Base-by-base conservation (phyloP, 2,888 invertebrate species). In the Diarsia brunnea region DNA sequence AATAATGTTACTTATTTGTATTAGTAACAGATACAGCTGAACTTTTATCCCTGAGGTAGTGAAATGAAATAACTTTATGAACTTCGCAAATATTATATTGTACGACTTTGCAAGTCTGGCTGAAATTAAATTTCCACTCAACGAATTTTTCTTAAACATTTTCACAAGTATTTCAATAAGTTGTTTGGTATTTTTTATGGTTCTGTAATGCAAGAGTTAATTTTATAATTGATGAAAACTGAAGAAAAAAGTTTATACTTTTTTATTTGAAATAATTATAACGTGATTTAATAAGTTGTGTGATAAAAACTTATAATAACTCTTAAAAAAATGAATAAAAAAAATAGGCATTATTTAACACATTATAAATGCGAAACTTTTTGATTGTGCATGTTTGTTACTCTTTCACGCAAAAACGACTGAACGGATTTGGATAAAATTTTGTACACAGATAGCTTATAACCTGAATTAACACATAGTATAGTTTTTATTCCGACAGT, bases 1-100 rank as follows among this genome's bases (percentile, higher is more conserved):
- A 78, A 68, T 84, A 31, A 60, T 31, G 67, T 73, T 79, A 84
- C 82, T 88, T 90, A 88, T 89, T 89, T 87, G 87, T 86, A 89
- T 90, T 90, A 89, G 85, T 87, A 84, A 84, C 81, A 82, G 82
- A 87, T 85, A 86, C 75, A 81, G 79, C 74, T 80, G 69, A 92
- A 91, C 88, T 91, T 91, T 91, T 90, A 90, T 92, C 89, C 90
- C 89, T 88, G 84, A 89, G 89, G 89, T 90, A 91, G 87, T 90
- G 85, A 93, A 92, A 94, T 94, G 89, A 94, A 94, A 94, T 93
- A 93, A 93, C 93, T 94, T 93, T 81, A 82, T 78, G 84, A 94
- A 94, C 90, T 94, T 90, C 24, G 82, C 88, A 89, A 91, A 93
- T 92, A 91, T 91, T 90, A 93, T 91, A 91, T 91, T 89, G 87